A percentile compares a stretch with the other conserved stretches of the same genome.
phyloP scores from a whole-genome alignment of 2,888 invertebrate species.

The Zygogramma bicolorata region DNA sequence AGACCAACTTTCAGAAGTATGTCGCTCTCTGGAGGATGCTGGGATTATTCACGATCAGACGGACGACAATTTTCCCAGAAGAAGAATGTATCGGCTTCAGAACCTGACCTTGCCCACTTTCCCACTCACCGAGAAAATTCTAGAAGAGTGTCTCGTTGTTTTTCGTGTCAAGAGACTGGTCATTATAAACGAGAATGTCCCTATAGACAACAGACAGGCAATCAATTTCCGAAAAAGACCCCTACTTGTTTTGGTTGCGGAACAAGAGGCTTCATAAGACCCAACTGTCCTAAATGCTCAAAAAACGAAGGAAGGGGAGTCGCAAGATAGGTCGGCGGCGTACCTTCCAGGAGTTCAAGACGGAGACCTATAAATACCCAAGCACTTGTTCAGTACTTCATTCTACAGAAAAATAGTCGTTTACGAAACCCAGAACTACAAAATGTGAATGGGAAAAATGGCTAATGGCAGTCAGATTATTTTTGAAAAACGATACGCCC shows the following conservation, averaged over 20 bases:
- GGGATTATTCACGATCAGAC: conserved; percentile 9
- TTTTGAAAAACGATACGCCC: neutral
- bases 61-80: no score
- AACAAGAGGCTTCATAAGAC: neutral
- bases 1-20: conserved; percentile 9
- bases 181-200: neutral
- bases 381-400: neutral
- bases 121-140: neutral
- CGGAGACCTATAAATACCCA: neutral
- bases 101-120: conserved; percentile 1
- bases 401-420: neutral
- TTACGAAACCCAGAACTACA: neutral
- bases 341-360: neutral
- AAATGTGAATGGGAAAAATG: neutral
- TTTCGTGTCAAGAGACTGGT: neutral
- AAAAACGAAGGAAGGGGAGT: conserved; percentile 1
- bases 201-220: neutral
- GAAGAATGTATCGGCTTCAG: neutral
- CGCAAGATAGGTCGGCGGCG: neutral
- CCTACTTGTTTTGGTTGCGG: conserved; percentile 15
- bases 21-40: conserved; percentile 7
- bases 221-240: neutral
- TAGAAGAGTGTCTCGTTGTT: neutral
- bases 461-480: neutral
- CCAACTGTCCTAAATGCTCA: conserved; percentile 12